Conservation (phyloP, 30 jellyfish, hydroid and myxozoan species). For the Turritopsis rubra region DNA sequence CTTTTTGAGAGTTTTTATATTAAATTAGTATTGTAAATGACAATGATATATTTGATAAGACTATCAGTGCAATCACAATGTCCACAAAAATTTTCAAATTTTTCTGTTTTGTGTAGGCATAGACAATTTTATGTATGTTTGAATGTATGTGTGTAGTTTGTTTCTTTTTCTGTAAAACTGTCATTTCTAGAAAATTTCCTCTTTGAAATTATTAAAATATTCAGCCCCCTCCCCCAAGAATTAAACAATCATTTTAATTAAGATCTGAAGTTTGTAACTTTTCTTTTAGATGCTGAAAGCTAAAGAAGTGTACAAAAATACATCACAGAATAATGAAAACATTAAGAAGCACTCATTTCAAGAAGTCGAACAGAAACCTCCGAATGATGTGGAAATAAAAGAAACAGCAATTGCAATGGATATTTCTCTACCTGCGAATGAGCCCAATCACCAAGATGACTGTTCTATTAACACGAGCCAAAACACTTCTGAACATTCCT, state of each 20-base stretch:
- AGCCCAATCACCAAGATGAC: neutral
- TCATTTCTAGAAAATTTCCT: too few relatives aligned
- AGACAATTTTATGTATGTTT: too few relatives aligned
- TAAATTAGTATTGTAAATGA: neutral
- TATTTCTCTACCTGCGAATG: neutral
- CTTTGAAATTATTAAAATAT: too few relatives aligned
- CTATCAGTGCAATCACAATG: neutral
- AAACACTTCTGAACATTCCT: neutral
- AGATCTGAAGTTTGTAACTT: too few relatives aligned
- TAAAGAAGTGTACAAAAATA: conserved; percentile 58
- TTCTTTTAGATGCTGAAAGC: conserved; percentile 86
- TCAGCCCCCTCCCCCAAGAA: too few relatives aligned
- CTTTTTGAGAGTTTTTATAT: neutral
- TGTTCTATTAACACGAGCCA: neutral
- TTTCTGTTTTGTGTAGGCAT: neutral
- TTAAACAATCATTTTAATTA: too few relatives aligned
- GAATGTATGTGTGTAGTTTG: neutral
- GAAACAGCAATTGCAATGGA: neutral
- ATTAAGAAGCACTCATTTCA: neutral
- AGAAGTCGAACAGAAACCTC: neutral
- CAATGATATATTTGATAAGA: neutral
- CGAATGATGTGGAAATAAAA: neutral
- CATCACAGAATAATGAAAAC: neutral
- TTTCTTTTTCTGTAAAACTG: neutral
- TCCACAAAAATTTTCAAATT: neutral